A percentile compares a stretch with the other conserved stretches of the same genome.
phyloP scores from a whole-genome alignment of 1,140 invertebrate species.

The Tribolium madens region DNA sequence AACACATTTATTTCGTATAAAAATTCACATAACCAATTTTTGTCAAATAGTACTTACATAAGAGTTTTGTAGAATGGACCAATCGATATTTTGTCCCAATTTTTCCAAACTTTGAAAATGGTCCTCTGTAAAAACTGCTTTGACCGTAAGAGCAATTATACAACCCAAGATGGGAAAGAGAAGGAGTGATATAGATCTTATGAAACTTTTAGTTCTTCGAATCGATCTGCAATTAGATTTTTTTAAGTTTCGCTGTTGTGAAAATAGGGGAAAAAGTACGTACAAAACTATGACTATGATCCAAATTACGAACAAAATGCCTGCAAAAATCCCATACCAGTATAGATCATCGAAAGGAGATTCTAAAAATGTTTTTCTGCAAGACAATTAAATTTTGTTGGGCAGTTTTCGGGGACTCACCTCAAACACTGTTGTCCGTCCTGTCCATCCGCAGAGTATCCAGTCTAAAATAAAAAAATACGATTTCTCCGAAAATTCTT shows the following conservation, averaged over 20 bases:
- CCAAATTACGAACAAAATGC: slow-evolving; percentile 68
- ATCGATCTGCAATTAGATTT: slow-evolving; percentile 65
- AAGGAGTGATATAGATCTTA: slow-evolving; percentile 64
- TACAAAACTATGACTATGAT: slow-evolving; percentile 67
- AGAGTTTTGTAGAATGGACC: slow-evolving; percentile 59
- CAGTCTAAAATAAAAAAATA: slow-evolving; percentile 57
- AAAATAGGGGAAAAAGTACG: slow-evolving; percentile 51
- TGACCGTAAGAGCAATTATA: slow-evolving; percentile 59
- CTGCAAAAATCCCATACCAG: slow-evolving; percentile 67
- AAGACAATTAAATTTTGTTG: slow-evolving; percentile 55
- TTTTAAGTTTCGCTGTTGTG: not conserved
- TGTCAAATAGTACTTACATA: slow-evolving; percentile 57
- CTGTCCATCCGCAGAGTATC: slow-evolving; percentile 58
- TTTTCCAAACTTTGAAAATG: slow-evolving; percentile 52
- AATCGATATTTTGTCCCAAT: slow-evolving; percentile 57
- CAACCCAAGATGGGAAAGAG: slow-evolving; percentile 58
- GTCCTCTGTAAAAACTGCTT: slow-evolving; percentile 54
- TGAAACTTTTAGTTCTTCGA: slow-evolving; percentile 66
- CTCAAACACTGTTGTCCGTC: slow-evolving; percentile 67
- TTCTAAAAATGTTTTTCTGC: slow-evolving; percentile 67
- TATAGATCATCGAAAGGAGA: slow-evolving; percentile 66
- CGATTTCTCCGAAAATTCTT: too few species aligned
- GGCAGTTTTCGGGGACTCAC: slow-evolving; percentile 61
- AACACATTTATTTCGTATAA: too few species aligned
- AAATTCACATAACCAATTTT: too few species aligned